Percentiles rank a stretch among this genome's conserved stretches.
Conservation (phyloP, 2,888 invertebrate species). For the Platycnemis pennipes region DNA sequence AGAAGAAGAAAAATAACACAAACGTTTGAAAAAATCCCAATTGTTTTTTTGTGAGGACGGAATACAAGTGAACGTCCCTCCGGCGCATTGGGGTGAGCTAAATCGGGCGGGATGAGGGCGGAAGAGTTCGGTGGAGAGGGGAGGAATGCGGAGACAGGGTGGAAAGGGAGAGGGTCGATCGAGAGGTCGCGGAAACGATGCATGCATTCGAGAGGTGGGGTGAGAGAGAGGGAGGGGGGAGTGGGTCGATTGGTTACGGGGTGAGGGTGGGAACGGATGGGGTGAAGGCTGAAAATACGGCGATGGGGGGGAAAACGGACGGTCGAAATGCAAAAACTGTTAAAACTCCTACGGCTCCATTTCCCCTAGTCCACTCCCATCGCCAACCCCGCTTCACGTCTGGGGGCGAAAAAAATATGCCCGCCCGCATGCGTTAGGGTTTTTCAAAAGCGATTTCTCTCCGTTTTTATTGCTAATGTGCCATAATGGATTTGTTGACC, state of each 20-base stretch:
- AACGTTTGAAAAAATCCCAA: too few species aligned
- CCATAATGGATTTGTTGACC: background rate
- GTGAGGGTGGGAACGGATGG: too few species aligned
- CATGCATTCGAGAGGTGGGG: background rate
- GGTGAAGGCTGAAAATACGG: too few species aligned
- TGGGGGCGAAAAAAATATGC: background rate
- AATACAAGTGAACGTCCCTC: background rate
- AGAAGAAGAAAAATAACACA: too few species aligned
- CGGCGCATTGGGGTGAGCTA: background rate
- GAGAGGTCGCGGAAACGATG: background rate
- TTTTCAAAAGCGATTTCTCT: background rate
- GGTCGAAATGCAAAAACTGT: background rate
- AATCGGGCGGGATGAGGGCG: slow-evolving; percentile 2
- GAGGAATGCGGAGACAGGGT: background rate
- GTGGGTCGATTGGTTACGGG: background rate
- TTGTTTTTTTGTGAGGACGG: too few species aligned
- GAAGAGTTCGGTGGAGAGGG: background rate
- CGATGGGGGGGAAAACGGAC: background rate
- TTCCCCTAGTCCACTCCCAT: background rate
- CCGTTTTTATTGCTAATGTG: background rate
- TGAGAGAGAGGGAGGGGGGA: background rate
- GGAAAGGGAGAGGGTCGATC: background rate
- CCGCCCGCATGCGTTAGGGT: background rate
- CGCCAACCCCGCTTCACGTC: background rate
- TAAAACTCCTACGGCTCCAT: background rate